These are phyloP conservation scores for Ceratina calcarata DNA, from an alignment of 1,140 invertebrate genomes.

Conservation along the genomic window DNA sequence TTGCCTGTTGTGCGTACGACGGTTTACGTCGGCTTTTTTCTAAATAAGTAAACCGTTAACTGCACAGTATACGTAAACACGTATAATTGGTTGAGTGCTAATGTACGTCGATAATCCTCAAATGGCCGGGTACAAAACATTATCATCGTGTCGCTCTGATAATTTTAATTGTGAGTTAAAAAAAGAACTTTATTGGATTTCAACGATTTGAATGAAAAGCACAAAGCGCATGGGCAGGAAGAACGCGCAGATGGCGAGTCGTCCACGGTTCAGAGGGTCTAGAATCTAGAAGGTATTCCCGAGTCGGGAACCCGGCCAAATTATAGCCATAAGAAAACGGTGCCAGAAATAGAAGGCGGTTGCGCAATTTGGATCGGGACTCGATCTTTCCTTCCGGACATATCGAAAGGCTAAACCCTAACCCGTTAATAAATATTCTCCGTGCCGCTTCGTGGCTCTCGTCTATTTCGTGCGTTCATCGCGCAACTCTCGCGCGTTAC, in stretches of 20 bases:
- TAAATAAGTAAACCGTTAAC: too few relatives aligned
- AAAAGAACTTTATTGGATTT: too few relatives aligned
- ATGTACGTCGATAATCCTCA: too few relatives aligned
- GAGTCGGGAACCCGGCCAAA: constrained; percentile 68
- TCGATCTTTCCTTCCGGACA: constrained; percentile 22
- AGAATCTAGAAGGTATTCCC: constrained; percentile 55
- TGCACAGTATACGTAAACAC: too few relatives aligned
- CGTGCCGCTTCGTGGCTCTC: neutral
- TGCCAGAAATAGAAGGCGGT: constrained; percentile 61
- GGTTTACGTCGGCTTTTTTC: neutral
- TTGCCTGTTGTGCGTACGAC: neutral
- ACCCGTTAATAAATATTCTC: neutral
- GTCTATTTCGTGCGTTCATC: constrained; percentile 13
- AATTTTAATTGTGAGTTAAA: too few relatives aligned
- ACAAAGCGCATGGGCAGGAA: neutral
- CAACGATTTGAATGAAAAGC: neutral
- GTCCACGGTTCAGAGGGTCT: neutral
- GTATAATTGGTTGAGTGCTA: too few relatives aligned
- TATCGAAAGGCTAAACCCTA: neutral
- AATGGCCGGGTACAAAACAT: too few relatives aligned
- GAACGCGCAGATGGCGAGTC: too few relatives aligned
- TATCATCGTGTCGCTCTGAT: too few relatives aligned
- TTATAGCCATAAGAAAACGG: constrained; percentile 54
- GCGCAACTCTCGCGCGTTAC: constrained; percentile 17
- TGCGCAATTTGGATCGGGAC: constrained; percentile 59